A percentile compares a stretch with the other conserved stretches of the same genome.
phyloP scores from a whole-genome alignment of 1,140 invertebrate genomes.

The Zaprionus africanus region DNA sequence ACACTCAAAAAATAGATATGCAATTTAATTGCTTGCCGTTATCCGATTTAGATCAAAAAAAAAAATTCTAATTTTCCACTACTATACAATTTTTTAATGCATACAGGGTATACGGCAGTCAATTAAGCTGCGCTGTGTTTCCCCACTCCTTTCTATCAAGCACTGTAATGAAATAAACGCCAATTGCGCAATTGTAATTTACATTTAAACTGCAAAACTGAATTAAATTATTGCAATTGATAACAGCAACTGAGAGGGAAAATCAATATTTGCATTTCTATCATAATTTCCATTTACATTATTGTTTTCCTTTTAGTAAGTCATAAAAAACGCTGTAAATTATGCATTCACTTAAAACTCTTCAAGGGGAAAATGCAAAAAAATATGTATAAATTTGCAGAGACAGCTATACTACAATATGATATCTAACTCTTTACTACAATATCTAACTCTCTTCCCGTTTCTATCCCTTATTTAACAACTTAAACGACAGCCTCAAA shows the following conservation, averaged over 20 bases:
- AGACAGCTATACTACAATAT: too few relatives aligned
- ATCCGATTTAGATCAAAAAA: too few relatives aligned
- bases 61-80: neutral
- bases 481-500: neutral
- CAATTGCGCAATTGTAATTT: constrained; percentile 3
- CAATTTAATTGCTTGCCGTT: too few relatives aligned
- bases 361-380: neutral
- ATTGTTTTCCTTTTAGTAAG: neutral
- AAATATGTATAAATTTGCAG: neutral
- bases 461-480: neutral
- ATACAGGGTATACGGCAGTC: neutral
- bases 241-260: neutral
- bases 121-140: neutral
- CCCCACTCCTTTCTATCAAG: neutral
- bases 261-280: constrained; percentile 1
- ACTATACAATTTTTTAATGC: neutral
- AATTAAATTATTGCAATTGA: constrained; percentile 9
- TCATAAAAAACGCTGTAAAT: neutral
- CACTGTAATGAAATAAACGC: neutral
- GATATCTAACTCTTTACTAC: too few relatives aligned
- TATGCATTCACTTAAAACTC: neutral
- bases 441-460: too few relatives aligned
- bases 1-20: too few relatives aligned
- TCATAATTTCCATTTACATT: constrained; percentile 1
- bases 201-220: neutral